Evolutionary conservation across 2,113 vertebrate genomes (phyloP).

Genomic region (Tyrannus savana): DNA sequence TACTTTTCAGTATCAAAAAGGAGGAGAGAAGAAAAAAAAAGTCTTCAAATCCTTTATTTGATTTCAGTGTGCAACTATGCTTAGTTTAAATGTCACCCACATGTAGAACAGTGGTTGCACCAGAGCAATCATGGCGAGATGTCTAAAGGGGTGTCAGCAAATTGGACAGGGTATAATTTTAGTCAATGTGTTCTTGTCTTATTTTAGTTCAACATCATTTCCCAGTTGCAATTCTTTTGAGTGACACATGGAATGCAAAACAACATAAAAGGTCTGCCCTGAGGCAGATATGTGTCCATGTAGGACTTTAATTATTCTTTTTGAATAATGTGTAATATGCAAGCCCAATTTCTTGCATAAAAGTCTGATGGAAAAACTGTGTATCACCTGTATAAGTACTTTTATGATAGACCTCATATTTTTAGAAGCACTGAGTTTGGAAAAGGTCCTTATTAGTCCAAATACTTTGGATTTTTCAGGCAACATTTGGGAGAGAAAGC

Average conservation of each 20-base stretch:
- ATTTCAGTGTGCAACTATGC: conserved; percentile 11
- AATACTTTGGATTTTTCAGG: conserved; percentile 21
- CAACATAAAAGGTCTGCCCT: conserved; percentile 77
- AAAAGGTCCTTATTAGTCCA: conserved; percentile 28
- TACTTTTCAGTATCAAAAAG: conserved; percentile 6
- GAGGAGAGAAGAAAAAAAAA: background rate
- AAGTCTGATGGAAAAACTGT: conserved; percentile 53
- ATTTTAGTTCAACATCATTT: conserved; percentile 80
- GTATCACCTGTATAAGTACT: conserved; percentile 62
- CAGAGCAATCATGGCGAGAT: conserved; percentile 53
- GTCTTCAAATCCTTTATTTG: background rate
- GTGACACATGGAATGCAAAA: conserved; percentile 76
- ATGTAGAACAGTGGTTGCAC: conserved; percentile 28
- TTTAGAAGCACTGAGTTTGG: conserved; percentile 55
- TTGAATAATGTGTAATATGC: conserved; percentile 71
- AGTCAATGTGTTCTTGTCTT: conserved; percentile 76
- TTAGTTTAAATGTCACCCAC: conserved; percentile 67
- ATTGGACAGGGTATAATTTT: conserved; percentile 79
- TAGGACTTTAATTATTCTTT: conserved; percentile 80
- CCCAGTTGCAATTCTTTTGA: conserved; percentile 77
- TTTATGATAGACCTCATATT: conserved; percentile 35
- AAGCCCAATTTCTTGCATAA: conserved; percentile 55
- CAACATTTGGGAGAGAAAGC: conserved; percentile 39
- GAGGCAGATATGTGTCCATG: conserved; percentile 75
- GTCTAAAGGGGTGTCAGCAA: conserved; percentile 75